Evolutionary conservation across 2,797 vertebrate species (phyloP).

Genomic region (Lagorchestes hirsutus): DNA sequence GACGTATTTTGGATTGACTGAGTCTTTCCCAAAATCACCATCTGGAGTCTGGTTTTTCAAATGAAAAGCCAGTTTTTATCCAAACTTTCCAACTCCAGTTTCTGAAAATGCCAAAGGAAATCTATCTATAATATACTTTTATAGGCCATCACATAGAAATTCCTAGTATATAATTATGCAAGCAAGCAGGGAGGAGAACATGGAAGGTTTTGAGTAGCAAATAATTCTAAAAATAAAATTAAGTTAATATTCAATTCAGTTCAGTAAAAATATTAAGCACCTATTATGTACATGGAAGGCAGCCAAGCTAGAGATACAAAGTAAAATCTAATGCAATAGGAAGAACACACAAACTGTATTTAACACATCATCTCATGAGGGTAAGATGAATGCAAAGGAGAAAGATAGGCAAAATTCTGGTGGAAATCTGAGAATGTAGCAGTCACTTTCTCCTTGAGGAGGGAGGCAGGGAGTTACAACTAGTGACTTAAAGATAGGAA

Average conservation of each 20-base stretch:
- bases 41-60: conserved; percentile 9
- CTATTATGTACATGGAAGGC: not conserved
- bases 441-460: not conserved
- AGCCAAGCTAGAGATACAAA: not conserved
- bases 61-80: conserved; percentile 2
- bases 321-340: not conserved
- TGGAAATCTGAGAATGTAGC: not conserved
- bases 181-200: not conserved
- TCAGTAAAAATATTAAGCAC: not conserved
- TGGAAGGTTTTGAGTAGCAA: not conserved
- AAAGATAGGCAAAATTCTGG: not conserved
- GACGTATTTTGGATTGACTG: conserved; percentile 37
- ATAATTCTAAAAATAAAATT: conserved; percentile 3
- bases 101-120: conserved; percentile 8
- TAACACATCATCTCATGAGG: not conserved
- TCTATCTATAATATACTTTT: not conserved
- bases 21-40: conserved; percentile 51
- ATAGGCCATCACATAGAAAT: not conserved
- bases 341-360: not conserved
- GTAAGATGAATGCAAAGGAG: not conserved
- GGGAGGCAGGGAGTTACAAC: not conserved
- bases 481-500: not conserved
- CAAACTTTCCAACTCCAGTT: not conserved
- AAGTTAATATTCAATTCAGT: not conserved
- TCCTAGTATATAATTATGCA: not conserved